A percentile compares a stretch with the other conserved stretches of the same genome.
These are phyloP conservation scores for Trissolcus japonicus DNA, from an alignment of 2,888 invertebrate genomes.

Conservation along the genomic window DNA sequence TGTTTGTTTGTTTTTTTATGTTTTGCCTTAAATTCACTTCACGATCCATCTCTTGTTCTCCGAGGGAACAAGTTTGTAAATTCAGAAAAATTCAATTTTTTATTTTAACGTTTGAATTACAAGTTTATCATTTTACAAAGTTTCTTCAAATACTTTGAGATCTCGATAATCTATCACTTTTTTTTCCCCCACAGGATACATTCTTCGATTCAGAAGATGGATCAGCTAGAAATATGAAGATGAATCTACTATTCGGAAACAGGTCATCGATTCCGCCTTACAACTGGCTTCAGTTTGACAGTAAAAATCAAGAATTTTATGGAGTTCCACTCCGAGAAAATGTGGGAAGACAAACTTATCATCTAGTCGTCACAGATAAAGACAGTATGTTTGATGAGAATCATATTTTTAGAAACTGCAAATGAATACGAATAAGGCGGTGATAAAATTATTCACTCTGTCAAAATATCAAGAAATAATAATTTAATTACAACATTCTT, in stretches of 20 bases:
- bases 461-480: background rate
- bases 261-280: constrained; percentile 81
- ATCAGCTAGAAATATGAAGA: constrained; percentile 83
- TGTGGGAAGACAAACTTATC: constrained; percentile 86
- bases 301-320: constrained; percentile 91
- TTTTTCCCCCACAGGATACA: constrained; percentile 82
- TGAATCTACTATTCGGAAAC: constrained; percentile 86
- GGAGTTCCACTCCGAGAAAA: constrained; percentile 87
- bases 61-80: too few species aligned
- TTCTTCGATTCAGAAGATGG: constrained; percentile 94
- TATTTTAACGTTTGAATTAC: too few species aligned
- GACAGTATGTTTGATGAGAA: constrained; percentile 59
- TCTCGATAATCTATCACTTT: constrained; percentile 55
- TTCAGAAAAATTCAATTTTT: too few species aligned
- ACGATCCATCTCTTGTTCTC: too few species aligned
- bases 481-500: too few species aligned
- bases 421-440: too few species aligned
- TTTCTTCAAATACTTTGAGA: too few species aligned
- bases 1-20: too few species aligned
- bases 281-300: constrained; percentile 93
- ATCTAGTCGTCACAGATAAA: constrained; percentile 79
- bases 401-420: background rate
- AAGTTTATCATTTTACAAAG: too few species aligned
- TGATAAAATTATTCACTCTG: background rate
- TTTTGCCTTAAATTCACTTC: too few species aligned